Conservation (phyloP, 2,888 invertebrate genomes). For the Clunio marinus region DNA sequence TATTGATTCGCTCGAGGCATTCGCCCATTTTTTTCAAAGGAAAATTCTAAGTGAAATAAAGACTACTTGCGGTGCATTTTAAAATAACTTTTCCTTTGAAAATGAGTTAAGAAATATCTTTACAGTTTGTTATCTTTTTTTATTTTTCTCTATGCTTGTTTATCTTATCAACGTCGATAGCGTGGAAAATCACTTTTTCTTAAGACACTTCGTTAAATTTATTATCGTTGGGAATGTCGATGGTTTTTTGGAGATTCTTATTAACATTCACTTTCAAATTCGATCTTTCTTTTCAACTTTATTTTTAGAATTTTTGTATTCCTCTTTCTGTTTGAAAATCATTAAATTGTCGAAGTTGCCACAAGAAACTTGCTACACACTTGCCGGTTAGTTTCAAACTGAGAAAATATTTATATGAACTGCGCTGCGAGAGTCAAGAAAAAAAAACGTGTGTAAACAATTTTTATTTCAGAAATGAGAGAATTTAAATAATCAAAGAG, state of each 20-base stretch:
- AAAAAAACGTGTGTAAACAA: constrained; percentile 13
- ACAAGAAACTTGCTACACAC: background rate
- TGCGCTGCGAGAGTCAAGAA: constrained; percentile 13
- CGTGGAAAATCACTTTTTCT: background rate
- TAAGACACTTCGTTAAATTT: background rate
- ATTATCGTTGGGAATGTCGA: background rate
- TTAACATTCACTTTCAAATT: background rate
- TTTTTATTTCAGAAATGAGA: background rate
- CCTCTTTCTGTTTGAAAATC: background rate
- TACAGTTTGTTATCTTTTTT: constrained; percentile 12
- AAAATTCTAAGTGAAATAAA: background rate
- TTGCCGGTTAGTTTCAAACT: constrained; percentile 6
- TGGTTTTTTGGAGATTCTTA: background rate
- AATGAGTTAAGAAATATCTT: background rate
- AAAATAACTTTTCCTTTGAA: constrained; percentile 14
- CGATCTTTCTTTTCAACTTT: background rate
- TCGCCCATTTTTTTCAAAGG: constrained; percentile 32
- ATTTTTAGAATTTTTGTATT: constrained; percentile 22
- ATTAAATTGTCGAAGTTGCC: background rate
- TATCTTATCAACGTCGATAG: constrained; percentile 23
- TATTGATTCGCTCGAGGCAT: constrained; percentile 25
- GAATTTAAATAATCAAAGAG: too few species aligned
- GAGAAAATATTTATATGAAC: too few species aligned
- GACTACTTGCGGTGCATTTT: constrained; percentile 3
- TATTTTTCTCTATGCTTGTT: background rate